Evolutionary conservation across 2,113 vertebrate species (phyloP), one percentile per base, ranked within the genome.

Genomic region (Gambusia holbrooki): DNA sequence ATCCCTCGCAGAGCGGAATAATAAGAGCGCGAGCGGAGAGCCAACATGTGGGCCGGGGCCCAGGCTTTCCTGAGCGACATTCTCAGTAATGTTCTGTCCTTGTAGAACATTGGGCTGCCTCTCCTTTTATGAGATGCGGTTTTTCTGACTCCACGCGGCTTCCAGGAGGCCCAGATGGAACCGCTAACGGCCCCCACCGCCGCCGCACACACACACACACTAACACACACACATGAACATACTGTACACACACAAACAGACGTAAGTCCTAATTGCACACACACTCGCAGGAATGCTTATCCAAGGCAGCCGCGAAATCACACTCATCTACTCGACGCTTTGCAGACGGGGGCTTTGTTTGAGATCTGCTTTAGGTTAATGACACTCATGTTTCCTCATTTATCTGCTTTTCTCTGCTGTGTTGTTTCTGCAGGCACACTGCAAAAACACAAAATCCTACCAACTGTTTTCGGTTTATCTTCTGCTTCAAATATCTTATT

Each of bases 11-110:
- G 74, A 88, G 83, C 89, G 81, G 88, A 91, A 90, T 37, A 22
- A 25, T 65, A 35, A 35, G 69, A 76, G 73, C 69, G 69, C 1
- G 89, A 86, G 76, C 84, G 88, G 86, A 84, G 87, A 96, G 96
- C 95, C 97, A 96, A 96, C 97, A 98, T 97, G 94, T 98, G 97
- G 96, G 96, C 95, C 93, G 86, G 76, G 93, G 96, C 91, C 87
- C 88, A 87, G 96, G 95, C 82, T 91, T 93, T 92, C 91, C 96
- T 97, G 95, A 98, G 97, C 97, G 97, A 98, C 97, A 98, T 97
- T 98, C 97, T 95, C 96, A 96, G 96, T 98, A 98, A 99, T 99
- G 97, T 98, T 99, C 94, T 96, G 96, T 97, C 96, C 97, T 97
- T 93, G 97, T 98, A 97, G 96, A 99, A 98, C 97, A 98, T 97